These are phyloP conservation scores for Leptopilina boulardi DNA, from an alignment of 1,140 invertebrate genomes.

Conservation along the genomic window DNA sequence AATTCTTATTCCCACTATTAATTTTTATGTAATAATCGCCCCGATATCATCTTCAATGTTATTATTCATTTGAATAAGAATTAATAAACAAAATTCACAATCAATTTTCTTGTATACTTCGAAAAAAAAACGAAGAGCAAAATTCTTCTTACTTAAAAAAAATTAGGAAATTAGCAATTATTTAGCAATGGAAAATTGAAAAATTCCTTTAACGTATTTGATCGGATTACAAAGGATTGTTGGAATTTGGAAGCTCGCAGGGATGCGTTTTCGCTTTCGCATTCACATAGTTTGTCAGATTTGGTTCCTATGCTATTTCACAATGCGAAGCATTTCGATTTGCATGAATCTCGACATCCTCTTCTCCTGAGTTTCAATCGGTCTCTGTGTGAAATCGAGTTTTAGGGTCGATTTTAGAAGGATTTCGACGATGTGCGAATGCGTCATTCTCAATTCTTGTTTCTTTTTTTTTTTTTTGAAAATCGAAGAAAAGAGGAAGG, in stretches of 20 bases:
- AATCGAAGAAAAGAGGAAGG: slow-evolving; percentile 11
- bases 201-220: slow-evolving; percentile 20
- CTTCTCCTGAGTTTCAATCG: slow-evolving; percentile 14
- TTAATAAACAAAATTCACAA: too few relatives aligned
- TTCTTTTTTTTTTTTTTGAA: slow-evolving; percentile 6
- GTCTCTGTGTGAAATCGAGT: slow-evolving; percentile 28
- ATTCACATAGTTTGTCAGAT: slow-evolving; percentile 31
- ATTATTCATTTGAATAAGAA: too few relatives aligned
- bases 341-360: slow-evolving; percentile 29
- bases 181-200: neutral
- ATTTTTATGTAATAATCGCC: too few relatives aligned
- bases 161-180: slow-evolving; percentile 1
- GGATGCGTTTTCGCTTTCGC: slow-evolving; percentile 24
- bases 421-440: slow-evolving; percentile 1
- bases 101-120: neutral
- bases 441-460: slow-evolving; percentile 6
- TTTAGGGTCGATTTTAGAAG: slow-evolving; percentile 32
- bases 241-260: slow-evolving; percentile 22
- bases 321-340: slow-evolving; percentile 29
- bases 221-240: slow-evolving; percentile 25
- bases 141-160: neutral
- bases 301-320: slow-evolving; percentile 29
- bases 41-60: too few relatives aligned
- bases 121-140: neutral
- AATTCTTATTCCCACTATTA: too few relatives aligned